Evolutionary conservation across 1,140 invertebrate species (phyloP), one percentile per base, ranked within the genome.

Genomic region (Lordiphosa clarofinis): DNA sequence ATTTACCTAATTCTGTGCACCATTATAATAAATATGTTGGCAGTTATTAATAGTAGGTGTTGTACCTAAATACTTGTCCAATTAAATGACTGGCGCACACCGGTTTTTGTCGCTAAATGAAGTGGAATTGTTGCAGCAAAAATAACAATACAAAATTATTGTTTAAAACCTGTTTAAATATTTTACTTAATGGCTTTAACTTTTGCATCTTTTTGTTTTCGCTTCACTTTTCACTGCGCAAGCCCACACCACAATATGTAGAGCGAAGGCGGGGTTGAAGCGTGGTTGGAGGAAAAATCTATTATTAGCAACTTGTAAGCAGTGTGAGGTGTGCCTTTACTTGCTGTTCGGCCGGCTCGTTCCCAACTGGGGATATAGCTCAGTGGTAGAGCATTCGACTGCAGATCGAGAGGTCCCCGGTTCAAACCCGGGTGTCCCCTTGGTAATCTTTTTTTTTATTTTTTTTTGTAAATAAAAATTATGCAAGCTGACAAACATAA

Each of bases 361-460:
- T 10, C 9, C 8, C 42, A 82, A 15, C 35, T 75, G 76, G 75
- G 75, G 74, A 79, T 79, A 79, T 81, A 56, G 56, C 94, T 95
- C 94, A 95, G 94, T 95, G 94, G 94, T 95, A 95, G 94, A 95
- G 94, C 94, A 95, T 95, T 95, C 94, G 94, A 95, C 94, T 95
- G 94, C 94, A 95, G 94, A 96, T 96, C 95, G 94, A 95, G 94
- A 95, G 94, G 95, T 95, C 94, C 94, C 94, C 93, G 94, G 95
- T 96, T 96, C 95, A 95, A 96, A 94, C 94, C 95, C 94, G 94
- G 94, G 94, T 95, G 94, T 94, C 94, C 94, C 94, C 95, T 95
- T 58, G 56, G 49, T 55, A 66, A 40, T 38, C n/a, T 54, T 62
- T 67, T 57, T 67, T 52, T 38, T 42, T 12, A 11, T 15, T 44